These are phyloP conservation scores for Bubo bubo DNA, from an alignment of 2,113 vertebrate species.

Conservation along the genomic window DNA sequence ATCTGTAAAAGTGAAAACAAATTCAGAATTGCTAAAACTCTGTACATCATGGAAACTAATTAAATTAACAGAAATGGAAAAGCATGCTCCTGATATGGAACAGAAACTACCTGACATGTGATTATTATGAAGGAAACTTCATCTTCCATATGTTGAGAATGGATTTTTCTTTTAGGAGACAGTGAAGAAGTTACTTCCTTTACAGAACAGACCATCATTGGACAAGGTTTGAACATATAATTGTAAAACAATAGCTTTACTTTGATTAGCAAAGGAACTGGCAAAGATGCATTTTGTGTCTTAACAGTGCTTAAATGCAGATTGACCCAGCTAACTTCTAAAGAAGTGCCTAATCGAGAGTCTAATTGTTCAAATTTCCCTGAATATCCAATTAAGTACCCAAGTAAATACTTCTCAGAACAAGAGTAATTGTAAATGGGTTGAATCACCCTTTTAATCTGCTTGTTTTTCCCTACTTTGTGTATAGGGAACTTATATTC, in stretches of 20 bases:
- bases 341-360: neutral
- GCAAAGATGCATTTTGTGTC: neutral
- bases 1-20: constrained; percentile 4
- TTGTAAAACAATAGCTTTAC: neutral
- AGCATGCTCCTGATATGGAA: neutral
- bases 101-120: neutral
- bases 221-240: neutral
- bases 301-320: neutral
- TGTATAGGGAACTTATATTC: neutral
- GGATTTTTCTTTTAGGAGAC: neutral
- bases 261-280: neutral
- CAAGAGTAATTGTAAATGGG: neutral
- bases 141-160: neutral
- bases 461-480: neutral
- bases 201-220: neutral
- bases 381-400: neutral
- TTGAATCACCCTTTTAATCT: neutral
- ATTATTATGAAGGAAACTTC: neutral
- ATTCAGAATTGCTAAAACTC: neutral
- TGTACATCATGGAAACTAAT: neutral
- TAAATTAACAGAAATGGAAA: neutral
- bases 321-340: neutral
- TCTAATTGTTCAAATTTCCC: neutral
- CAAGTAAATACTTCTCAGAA: neutral
- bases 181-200: neutral